phyloP scores from a whole-genome alignment of 2,113 vertebrate genomes.

The Osmerus eperlanus region DNA sequence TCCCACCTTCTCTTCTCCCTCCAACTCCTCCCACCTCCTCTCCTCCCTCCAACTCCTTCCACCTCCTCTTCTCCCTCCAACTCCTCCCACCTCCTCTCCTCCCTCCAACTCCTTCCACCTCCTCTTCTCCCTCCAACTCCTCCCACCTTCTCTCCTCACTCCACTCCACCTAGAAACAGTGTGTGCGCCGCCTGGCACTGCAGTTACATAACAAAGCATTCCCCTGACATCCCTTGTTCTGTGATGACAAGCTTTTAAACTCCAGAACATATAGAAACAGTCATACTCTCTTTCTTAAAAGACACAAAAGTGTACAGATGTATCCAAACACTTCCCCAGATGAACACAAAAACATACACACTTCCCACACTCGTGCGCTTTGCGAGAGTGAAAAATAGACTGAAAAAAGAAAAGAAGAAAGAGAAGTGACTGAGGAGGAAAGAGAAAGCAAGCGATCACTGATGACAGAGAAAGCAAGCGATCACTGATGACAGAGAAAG shows the following conservation, averaged over 20 bases:
- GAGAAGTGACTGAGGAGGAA: slow-evolving; percentile 3
- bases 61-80: too few species aligned
- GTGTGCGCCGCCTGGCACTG: neutral
- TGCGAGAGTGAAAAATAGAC: neutral
- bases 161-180: too few species aligned
- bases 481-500: too few species aligned
- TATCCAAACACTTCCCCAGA: neutral
- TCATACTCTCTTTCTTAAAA: slow-evolving; percentile 21
- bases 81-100: neutral
- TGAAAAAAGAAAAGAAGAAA: neutral
- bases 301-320: neutral
- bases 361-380: slow-evolving; percentile 6
- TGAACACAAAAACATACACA: slow-evolving; percentile 20
- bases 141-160: too few species aligned
- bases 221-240: slow-evolving; percentile 40
- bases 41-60: too few species aligned
- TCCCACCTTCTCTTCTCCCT: too few species aligned
- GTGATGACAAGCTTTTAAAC: slow-evolving; percentile 55
- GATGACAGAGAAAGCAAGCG: too few species aligned
- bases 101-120: neutral
- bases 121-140: too few species aligned
- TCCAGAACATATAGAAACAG: slow-evolving; percentile 8
- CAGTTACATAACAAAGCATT: slow-evolving; percentile 39
- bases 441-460: neutral
- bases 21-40: too few species aligned